These are phyloP conservation scores for Sebastes wilsoni DNA, from an alignment of 2,797 vertebrate species.

Conservation along the genomic window DNA sequence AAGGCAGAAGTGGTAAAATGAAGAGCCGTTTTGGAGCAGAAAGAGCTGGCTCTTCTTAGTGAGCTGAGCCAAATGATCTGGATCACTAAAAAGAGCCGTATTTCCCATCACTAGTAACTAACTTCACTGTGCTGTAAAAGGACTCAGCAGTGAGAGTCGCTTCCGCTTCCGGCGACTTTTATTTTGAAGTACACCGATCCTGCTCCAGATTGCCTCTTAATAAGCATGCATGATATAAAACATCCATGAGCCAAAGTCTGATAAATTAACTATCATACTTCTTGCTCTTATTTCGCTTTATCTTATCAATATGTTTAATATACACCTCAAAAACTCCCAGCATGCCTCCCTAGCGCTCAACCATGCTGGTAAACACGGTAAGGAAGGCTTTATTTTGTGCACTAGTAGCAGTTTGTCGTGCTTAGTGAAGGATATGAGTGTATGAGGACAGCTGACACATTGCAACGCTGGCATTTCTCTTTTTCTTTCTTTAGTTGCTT, in stretches of 20 bases:
- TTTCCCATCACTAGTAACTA: too few species aligned
- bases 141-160: neutral
- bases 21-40: too few species aligned
- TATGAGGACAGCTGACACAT: neutral
- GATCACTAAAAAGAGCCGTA: too few species aligned
- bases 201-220: neutral
- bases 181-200: slow-evolving; percentile 13
- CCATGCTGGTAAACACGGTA: neutral
- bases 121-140: neutral
- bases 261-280: neutral
- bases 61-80: too few species aligned
- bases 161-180: slow-evolving; percentile 16
- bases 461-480: neutral
- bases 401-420: neutral
- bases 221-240: too few species aligned
- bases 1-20: too few species aligned
- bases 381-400: neutral
- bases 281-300: too few species aligned
- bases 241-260: neutral
- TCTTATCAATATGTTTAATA: neutral
- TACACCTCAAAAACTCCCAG: too few species aligned
- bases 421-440: neutral
- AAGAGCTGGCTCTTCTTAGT: too few species aligned
- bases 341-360: neutral
- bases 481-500: neutral